Conservation (phyloP, 2,113 vertebrate genomes). For the Mixornis gularis region DNA sequence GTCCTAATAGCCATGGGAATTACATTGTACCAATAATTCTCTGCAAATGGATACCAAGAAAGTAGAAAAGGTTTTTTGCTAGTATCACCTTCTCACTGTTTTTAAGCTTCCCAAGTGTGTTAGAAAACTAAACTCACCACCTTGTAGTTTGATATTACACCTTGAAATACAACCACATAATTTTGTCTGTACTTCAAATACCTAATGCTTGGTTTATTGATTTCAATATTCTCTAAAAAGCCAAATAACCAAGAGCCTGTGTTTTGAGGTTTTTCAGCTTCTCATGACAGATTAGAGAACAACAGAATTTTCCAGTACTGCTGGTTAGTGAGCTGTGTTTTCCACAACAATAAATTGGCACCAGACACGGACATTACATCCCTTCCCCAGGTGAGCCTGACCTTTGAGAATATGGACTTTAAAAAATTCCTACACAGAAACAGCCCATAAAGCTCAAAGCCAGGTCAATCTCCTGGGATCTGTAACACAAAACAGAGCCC, state of each 20-base stretch:
- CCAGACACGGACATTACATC: not conserved
- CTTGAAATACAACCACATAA: constrained; percentile 3
- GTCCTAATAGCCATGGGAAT: not conserved
- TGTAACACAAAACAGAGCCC: not conserved
- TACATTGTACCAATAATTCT: not conserved
- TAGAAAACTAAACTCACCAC: not conserved
- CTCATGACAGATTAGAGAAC: not conserved
- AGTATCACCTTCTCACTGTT: not conserved
- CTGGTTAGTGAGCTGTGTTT: not conserved
- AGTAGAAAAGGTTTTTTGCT: not conserved
- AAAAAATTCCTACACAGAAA: not conserved
- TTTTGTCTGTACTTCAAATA: constrained; percentile 46
- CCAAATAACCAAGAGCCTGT: constrained; percentile 22
- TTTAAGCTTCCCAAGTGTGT: not conserved
- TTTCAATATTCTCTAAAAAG: constrained; percentile 48
- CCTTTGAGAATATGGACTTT: not conserved
- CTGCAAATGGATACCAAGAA: not conserved
- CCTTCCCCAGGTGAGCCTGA: not conserved
- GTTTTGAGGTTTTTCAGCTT: constrained; percentile 21
- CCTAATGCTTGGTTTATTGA: constrained; percentile 5
- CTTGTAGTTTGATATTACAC: not conserved
- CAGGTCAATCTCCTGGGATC: not conserved
- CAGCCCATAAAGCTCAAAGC: not conserved
- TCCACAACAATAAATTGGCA: not conserved
- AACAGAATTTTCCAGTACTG: not conserved